Evolutionary conservation across 2,888 invertebrate species (phyloP), one percentile per base, ranked within the genome.

Genomic region (Octodonta nipae): DNA sequence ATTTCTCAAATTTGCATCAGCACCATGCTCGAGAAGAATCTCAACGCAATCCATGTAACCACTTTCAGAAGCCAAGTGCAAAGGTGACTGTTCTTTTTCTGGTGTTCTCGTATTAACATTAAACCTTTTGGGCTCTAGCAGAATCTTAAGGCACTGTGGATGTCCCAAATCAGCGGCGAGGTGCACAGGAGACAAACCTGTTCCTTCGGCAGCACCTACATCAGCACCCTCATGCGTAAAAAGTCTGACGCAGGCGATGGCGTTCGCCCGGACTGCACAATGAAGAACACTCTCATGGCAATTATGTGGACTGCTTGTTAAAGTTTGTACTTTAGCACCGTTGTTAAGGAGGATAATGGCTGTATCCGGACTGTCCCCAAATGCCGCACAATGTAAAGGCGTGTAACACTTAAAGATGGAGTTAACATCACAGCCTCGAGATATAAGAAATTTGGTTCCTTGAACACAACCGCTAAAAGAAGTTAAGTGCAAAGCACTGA

Each of bases 321-420:
- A 66, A 39, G 73, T 70, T 40, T 66, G 61, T 28, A 84, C 73
- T 38, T 73, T 70, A 32, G 84, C 77, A 12, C 78, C 79, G 41
- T 71, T 71, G 40, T 72, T 73, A 39, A 88, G 70, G 37, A 91
- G 70, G 51, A 85, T 71, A 59, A 75, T 76, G 33, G 83, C 79
- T 8, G 85, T 84, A 50, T 81, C 77, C 32, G 78, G 72, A 39
- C 86, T 78, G 53, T 88, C 84, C 8, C 88, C 85, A 61, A 87
- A 86, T 16, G 88, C 87, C 8, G 89, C 85, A 55, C 85, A 87
- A 59, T 92, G 89, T 36, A 91, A 68, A 1, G 89, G 86, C 27
- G 81, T 79, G 55, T 81, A 81, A 46, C 75, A 73, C 55, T 78
- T 75, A 36, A 73, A 71, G 52, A 73, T 70, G 30, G 73, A 68